These are phyloP conservation scores for Dicranocentrus wangi DNA, from an alignment of 2,888 invertebrate species.

Conservation along the genomic window DNA sequence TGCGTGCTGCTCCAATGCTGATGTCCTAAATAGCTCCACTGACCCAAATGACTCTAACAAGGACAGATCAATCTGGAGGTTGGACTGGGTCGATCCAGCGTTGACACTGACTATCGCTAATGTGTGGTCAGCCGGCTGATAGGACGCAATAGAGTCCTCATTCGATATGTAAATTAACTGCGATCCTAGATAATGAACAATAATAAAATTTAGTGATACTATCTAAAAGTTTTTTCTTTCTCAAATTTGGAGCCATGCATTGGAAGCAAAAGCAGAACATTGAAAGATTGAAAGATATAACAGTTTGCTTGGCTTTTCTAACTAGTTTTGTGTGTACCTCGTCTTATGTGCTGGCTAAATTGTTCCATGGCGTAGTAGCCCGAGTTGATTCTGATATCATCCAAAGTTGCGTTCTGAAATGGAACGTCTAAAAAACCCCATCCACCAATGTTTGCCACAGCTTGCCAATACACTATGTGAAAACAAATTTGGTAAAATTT, in stretches of 20 bases:
- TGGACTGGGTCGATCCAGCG: not conserved
- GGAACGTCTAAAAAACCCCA: conserved; percentile 71
- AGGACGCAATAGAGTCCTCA: conserved; percentile 67
- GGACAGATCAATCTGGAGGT: conserved; percentile 39
- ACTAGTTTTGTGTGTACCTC: conserved; percentile 62
- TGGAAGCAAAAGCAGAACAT: too few relatives aligned
- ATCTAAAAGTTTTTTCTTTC: too few relatives aligned
- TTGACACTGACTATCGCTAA: conserved; percentile 58
- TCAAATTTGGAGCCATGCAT: too few relatives aligned
- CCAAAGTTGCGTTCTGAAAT: conserved; percentile 55
- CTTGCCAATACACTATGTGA: conserved; percentile 71
- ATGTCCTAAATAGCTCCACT: conserved; percentile 53
- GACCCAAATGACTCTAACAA: conserved; percentile 36
- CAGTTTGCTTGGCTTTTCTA: too few relatives aligned
- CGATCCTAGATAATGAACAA: conserved; percentile 48
- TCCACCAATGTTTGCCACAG: conserved; percentile 64
- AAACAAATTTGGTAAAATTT: not conserved
- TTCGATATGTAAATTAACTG: conserved; percentile 61
- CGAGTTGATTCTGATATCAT: conserved; percentile 65
- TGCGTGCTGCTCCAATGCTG: conserved; percentile 60
- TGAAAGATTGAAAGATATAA: too few relatives aligned
- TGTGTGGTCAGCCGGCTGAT: conserved; percentile 35
- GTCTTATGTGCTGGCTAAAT: conserved; percentile 70
- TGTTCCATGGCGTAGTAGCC: conserved; percentile 70
- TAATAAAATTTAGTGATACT: too few relatives aligned